phyloP scores from a whole-genome alignment of 2,113 vertebrate species.

The Hypanus sabinus region DNA sequence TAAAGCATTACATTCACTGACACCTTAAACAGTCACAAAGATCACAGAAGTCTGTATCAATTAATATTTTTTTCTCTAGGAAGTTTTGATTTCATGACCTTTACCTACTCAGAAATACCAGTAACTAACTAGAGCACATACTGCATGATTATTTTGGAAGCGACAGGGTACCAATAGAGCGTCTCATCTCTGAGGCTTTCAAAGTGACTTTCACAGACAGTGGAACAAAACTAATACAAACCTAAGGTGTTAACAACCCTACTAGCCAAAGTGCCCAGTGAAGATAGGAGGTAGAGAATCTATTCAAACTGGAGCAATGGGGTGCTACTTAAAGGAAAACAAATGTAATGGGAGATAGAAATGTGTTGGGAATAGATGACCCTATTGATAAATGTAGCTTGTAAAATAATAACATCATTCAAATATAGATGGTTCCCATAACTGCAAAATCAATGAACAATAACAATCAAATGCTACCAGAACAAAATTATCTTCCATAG shows the following conservation, averaged over 20 bases:
- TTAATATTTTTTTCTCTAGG: neutral
- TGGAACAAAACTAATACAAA: neutral
- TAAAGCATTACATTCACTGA: neutral
- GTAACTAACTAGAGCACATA: neutral
- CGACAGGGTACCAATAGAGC: neutral
- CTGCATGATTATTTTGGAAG: neutral
- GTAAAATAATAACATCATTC: no score
- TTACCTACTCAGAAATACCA: neutral
- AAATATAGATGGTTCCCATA: neutral
- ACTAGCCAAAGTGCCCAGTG: neutral
- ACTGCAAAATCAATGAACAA: neutral
- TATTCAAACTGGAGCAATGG: neutral
- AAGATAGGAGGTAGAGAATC: neutral
- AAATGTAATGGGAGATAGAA: neutral
- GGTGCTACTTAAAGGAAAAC: neutral
- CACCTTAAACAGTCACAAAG: constrained; percentile 10
- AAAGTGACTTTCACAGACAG: neutral
- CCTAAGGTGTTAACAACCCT: neutral
- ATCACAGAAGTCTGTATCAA: neutral
- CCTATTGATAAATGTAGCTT: neutral
- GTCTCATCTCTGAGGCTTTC: neutral
- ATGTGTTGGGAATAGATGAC: neutral
- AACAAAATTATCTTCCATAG: neutral
- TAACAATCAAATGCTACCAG: neutral
- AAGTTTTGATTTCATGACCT: constrained; percentile 21